phyloP scores from a whole-genome alignment of 2,888 invertebrate genomes.

The Tachina grossa region DNA sequence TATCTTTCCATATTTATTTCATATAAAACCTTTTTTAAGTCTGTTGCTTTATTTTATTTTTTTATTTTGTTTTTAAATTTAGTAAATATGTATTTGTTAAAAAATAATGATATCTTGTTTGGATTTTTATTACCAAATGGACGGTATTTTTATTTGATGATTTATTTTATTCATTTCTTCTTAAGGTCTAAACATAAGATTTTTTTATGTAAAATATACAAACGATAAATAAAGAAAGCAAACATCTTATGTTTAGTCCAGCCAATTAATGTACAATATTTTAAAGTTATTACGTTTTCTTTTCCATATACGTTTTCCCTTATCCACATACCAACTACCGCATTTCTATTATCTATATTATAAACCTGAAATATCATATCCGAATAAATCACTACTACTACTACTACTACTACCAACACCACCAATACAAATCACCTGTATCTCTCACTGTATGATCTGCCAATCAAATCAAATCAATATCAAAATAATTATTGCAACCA shows the following conservation, averaged over 20 bases:
- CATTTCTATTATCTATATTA: conserved; percentile 29
- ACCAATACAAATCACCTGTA: conserved; percentile 49
- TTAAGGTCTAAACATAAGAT: conserved; percentile 20
- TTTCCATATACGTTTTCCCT: conserved; percentile 72
- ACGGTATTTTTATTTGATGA: conserved; percentile 18
- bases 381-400: conserved; percentile 23
- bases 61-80: neutral
- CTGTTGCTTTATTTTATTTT: neutral
- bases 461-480: conserved; percentile 37
- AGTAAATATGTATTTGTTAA: neutral
- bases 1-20: conserved; percentile 37
- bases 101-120: conserved; percentile 28
- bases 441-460: conserved; percentile 53
- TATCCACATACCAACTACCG: conserved; percentile 53
- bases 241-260: conserved; percentile 14
- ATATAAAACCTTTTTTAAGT: neutral
- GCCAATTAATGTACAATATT: conserved; percentile 52
- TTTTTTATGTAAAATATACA: conserved; percentile 2
- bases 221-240: neutral
- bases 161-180: neutral
- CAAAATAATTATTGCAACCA: neutral
- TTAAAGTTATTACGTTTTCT: conserved; percentile 71
- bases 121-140: conserved; percentile 36
- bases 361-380: conserved; percentile 50
- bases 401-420: conserved; percentile 31